phyloP scores from a whole-genome alignment of 2,113 vertebrate genomes.

The Lathamus discolor region DNA sequence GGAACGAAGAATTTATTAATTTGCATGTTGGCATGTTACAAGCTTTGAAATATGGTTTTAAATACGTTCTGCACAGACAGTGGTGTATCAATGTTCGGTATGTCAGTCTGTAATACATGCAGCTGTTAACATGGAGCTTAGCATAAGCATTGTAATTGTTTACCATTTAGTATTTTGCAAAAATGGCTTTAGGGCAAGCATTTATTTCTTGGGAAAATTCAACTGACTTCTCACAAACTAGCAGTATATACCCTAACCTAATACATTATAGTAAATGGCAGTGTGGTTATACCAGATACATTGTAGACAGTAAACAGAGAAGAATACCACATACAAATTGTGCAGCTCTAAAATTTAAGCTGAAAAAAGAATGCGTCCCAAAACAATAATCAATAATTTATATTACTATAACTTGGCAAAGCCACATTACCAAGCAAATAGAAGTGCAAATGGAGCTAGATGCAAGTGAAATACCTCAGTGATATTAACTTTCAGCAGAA shows the following conservation, averaged over 20 bases:
- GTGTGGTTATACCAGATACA: not conserved
- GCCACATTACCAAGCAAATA: not conserved
- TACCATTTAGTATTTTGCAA: conserved; percentile 63
- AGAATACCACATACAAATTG: not conserved
- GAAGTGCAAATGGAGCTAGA: not conserved
- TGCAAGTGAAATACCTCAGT: not conserved
- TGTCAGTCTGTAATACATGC: conserved; percentile 27
- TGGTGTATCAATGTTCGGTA: not conserved
- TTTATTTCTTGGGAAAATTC: conserved; percentile 67
- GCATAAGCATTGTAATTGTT: conserved; percentile 65
- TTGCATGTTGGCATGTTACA: conserved; percentile 64
- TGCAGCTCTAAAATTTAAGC: not conserved
- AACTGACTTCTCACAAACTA: conserved; percentile 42
- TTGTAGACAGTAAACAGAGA: conserved; percentile 18
- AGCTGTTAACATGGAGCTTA: conserved; percentile 64
- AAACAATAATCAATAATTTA: conserved; percentile 37
- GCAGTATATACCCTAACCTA: not conserved
- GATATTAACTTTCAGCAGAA: conserved; percentile 28
- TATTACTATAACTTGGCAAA: conserved; percentile 16
- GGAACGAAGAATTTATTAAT: conserved; percentile 69
- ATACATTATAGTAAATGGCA: conserved; percentile 26
- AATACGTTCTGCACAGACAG: conserved; percentile 10
- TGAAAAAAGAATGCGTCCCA: not conserved
- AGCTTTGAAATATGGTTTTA: conserved; percentile 66
- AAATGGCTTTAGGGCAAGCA: conserved; percentile 49